A percentile compares a stretch with the other conserved stretches of the same genome.
These are phyloP conservation scores for Chironomus riparius DNA, from an alignment of 2,888 invertebrate genomes.

Conservation along the genomic window DNA sequence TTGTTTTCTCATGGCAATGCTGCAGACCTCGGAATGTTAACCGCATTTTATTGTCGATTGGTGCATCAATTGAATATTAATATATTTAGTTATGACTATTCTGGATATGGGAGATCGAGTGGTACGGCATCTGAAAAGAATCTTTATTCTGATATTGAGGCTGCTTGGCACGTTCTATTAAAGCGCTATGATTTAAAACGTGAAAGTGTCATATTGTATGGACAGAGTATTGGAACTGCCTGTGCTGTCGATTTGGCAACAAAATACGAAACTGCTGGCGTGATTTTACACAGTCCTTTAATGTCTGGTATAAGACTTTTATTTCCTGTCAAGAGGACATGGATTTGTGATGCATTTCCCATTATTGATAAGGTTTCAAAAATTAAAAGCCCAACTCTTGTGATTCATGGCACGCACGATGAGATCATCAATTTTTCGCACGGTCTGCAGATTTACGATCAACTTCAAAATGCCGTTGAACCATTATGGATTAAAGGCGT, in stretches of 20 bases:
- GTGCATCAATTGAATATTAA: slow-evolving; percentile 89
- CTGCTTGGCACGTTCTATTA: slow-evolving; percentile 80
- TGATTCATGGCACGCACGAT: slow-evolving; percentile 94
- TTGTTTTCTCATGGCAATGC: slow-evolving; percentile 94
- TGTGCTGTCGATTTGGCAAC: slow-evolving; percentile 90
- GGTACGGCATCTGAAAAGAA: slow-evolving; percentile 95
- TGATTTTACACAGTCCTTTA: slow-evolving; percentile 87
- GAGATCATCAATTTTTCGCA: slow-evolving; percentile 96
- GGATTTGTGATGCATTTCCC: slow-evolving; percentile 96
- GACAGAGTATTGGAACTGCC: slow-evolving; percentile 93
- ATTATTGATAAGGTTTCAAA: slow-evolving; percentile 95
- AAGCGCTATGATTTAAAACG: slow-evolving; percentile 73
- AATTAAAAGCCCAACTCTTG: slow-evolving; percentile 87
- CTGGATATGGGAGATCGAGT: slow-evolving; percentile 82
- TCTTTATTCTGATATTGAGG: slow-evolving; percentile 88
- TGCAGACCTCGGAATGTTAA: slow-evolving; percentile 93
- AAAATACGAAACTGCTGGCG: slow-evolving; percentile 68
- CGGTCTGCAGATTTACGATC: slow-evolving; percentile 86
- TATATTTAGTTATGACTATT: slow-evolving; percentile 85
- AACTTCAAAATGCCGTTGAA: slow-evolving; percentile 87
- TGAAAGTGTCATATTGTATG: slow-evolving; percentile 88
- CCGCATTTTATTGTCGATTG: slow-evolving; percentile 85
- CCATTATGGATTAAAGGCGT: slow-evolving; percentile 72
- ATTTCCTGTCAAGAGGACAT: slow-evolving; percentile 86
- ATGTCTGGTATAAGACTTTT: slow-evolving; percentile 95